Evolutionary conservation across 2,888 invertebrate species (phyloP), one percentile per base, ranked within the genome.

Genomic region (Slavum lentiscoides): DNA sequence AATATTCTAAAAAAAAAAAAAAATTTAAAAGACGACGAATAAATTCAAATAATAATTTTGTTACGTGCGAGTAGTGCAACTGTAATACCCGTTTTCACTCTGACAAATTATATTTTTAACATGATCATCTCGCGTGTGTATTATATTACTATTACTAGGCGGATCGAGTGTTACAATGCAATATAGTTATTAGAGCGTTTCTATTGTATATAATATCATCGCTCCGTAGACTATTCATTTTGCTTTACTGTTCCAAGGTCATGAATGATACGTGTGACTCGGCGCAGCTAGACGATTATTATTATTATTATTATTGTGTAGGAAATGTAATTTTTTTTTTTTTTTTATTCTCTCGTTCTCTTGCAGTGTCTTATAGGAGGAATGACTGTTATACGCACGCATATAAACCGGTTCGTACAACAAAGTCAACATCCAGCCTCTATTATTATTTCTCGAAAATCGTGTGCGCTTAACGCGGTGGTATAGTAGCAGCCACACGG

Each of bases 151-250:
- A 43, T 68, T 49, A 59, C 19, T 55, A 59, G 37, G 59, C 11
- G 13, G 43, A 67, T 67, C 59, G 23, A 59, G 67, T 75, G 43
- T 75, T 75, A 75, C 75, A 75, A 75, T 67, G 30, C 58, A 43
- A 30, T 30, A 30, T 30, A 67, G 58, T 75, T 75, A 75, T 74
- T 55, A 74, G 66, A 74, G 55, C 66, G 74, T 66, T 17, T 66
- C 74, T 74, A 74, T 75, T 67, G 66, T 75, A 17, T 19, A 19
- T 30, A 2, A 30, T 30, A 30, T 30, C 30, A 30, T 30, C 30
- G 30, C 30, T 1, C 30, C 30, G 30, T 30, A 30, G 58, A 43
- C 67, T 59, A 43, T 67, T 75, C 59, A 19, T 58, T 66, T 66
- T 74, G 30, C 62, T 55, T 30, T 21, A 19, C 21, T 6, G 64